Evolutionary conservation across 1,140 invertebrate species (phyloP), one percentile per base, ranked within the genome.

Genomic region (Gonatopus flavifemur): DNA sequence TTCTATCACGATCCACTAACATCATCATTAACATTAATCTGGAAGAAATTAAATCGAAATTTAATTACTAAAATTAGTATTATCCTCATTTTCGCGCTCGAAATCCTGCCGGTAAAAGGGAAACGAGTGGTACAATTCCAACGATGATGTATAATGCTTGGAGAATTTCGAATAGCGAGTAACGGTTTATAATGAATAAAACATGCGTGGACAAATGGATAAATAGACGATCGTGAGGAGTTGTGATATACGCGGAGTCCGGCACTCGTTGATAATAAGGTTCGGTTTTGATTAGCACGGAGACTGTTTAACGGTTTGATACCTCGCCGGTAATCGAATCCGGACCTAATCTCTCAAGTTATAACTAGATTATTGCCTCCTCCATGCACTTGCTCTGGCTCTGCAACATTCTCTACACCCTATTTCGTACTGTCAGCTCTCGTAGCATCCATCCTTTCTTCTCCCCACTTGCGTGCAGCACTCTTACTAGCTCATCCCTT

Each of bases 241-340:
- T 16, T 25, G 25, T 25, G 32, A 4, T 5, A 13, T 22, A 45
- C 25, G 5, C 25, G 35, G 47, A 64, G 61, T 67, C 61, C 56
- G 55, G 64, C n/a, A 69, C 64, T 64, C 62, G 62, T 62, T 65
- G 67, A 63, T 77, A 78, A 77, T 77, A 69, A 78, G 73, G 73
- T 77, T 78, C 72, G 69, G 73, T 77, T 78, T 78, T 77, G 75
- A 78, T 78, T 78, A 78, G 75, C 76, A 72, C 70, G 70, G 75
- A 77, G 74, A 78, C 76, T 78, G 74, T 78, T 78, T 77, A 77
- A 78, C 76, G 75, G 75, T 78, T 78, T 78, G 75, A 77, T 78
- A 78, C 76, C 76, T 78, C 74, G 72, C 71, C 65, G 67, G 72
- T 78, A 78, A 78, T 78, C 74, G 75, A 78, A 78, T 78, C 73